Conservation (phyloP, 2,797 vertebrate genomes). For the Lemur catta region DNA sequence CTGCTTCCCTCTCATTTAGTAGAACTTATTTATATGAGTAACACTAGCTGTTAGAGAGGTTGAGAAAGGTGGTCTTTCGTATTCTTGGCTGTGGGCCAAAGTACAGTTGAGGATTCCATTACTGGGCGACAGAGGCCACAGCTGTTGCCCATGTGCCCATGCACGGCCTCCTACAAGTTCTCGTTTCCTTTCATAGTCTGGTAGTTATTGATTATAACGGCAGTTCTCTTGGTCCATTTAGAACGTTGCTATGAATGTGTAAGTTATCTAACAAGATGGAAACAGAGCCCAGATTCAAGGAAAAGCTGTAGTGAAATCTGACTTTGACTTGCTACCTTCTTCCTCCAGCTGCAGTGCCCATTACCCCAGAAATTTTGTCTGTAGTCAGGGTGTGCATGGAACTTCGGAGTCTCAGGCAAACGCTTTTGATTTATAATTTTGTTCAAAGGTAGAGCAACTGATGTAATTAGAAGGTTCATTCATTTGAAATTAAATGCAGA, state of each 20-base stretch:
- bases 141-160: background rate
- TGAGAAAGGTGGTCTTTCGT: background rate
- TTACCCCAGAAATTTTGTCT: background rate
- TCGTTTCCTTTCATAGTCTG: background rate
- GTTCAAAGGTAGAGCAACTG: background rate
- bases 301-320: background rate
- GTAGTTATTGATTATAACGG: background rate
- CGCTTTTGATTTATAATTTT: background rate
- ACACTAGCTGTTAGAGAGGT: background rate
- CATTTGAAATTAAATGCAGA: background rate
- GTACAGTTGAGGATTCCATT: background rate
- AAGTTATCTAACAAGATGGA: background rate
- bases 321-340: background rate
- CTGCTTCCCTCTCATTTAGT: background rate
- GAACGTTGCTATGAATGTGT: background rate
- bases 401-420: background rate
- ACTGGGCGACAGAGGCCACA: background rate
- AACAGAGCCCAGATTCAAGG: background rate
- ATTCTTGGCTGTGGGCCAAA: background rate
- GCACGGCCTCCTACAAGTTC: background rate
- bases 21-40: background rate
- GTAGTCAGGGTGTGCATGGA: background rate
- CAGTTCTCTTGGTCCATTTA: background rate
- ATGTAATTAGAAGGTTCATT: background rate
- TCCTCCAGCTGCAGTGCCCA: background rate